phyloP scores from a whole-genome alignment of 1,140 invertebrate genomes.

The Dufourea novaeangliae region DNA sequence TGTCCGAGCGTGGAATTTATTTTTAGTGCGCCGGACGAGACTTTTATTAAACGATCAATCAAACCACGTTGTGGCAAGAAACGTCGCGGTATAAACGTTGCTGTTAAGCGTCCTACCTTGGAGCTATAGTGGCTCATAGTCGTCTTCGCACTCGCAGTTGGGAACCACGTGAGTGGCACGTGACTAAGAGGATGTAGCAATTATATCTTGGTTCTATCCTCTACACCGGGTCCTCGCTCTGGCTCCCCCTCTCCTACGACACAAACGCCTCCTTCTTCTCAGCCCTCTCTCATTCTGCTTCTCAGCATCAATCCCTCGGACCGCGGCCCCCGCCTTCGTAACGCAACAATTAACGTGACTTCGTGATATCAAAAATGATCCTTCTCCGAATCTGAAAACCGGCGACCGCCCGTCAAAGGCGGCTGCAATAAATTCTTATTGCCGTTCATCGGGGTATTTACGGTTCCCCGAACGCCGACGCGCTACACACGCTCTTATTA shows the following conservation, averaged over 20 bases:
- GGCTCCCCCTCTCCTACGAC: slow-evolving; percentile 29
- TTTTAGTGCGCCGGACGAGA: slow-evolving; percentile 14
- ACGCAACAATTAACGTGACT: slow-evolving; percentile 74
- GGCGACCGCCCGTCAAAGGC: slow-evolving; percentile 73
- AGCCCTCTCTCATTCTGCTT: slow-evolving; percentile 44
- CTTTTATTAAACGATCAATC: slow-evolving; percentile 58
- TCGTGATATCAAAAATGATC: slow-evolving; percentile 78
- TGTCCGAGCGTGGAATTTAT: slow-evolving; percentile 23
- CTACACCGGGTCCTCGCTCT: slow-evolving; percentile 53
- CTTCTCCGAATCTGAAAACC: slow-evolving; percentile 77
- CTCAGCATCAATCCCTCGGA: slow-evolving; percentile 41
- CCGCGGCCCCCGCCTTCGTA: slow-evolving; percentile 44
- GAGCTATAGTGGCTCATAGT: slow-evolving; percentile 50
- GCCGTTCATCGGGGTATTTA: slow-evolving; percentile 59
- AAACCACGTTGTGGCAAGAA: slow-evolving; percentile 49
- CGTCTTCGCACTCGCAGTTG: slow-evolving; percentile 69
- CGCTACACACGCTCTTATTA: slow-evolving; percentile 5
- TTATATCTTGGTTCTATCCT: slow-evolving; percentile 71
- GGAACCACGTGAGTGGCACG: slow-evolving; percentile 78
- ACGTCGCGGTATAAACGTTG: slow-evolving; percentile 58
- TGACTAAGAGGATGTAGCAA: slow-evolving; percentile 79
- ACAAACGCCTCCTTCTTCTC: slow-evolving; percentile 48
- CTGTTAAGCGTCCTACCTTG: slow-evolving; percentile 52
- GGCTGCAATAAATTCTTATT: slow-evolving; percentile 79
- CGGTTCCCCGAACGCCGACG: slow-evolving; percentile 68